Conservation (phyloP, 2,888 invertebrate species). For the Pollenia amentaria region DNA sequence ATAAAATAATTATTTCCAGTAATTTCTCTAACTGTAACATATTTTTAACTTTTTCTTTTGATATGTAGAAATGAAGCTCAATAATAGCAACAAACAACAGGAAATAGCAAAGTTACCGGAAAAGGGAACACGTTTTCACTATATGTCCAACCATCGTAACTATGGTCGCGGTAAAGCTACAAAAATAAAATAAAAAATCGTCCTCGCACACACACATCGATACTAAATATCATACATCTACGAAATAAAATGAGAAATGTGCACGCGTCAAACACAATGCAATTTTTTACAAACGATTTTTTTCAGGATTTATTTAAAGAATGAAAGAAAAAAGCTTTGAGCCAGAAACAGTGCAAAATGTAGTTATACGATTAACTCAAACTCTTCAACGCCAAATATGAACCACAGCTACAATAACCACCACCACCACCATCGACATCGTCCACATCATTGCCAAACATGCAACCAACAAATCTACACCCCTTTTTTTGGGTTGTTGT, state of each 20-base stretch:
- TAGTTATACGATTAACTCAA: slow-evolving; percentile 1
- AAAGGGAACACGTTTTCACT: slow-evolving; percentile 63
- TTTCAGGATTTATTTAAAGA: slow-evolving; percentile 11
- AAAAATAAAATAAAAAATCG: not conserved
- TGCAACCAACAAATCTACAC: slow-evolving; percentile 65
- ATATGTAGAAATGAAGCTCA: slow-evolving; percentile 29
- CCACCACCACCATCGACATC: slow-evolving; percentile 35
- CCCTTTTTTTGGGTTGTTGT: slow-evolving; percentile 38
- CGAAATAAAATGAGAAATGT: slow-evolving; percentile 54
- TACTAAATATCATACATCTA: slow-evolving; percentile 35
- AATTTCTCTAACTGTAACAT: slow-evolving; percentile 19
- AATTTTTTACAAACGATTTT: slow-evolving; percentile 46
- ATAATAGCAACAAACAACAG: slow-evolving; percentile 64
- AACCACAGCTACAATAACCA: slow-evolving; percentile 63
- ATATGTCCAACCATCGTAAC: slow-evolving; percentile 54
- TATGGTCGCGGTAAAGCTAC: slow-evolving; percentile 61
- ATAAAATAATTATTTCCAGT: too few species aligned
- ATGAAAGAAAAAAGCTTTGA: slow-evolving; percentile 54
- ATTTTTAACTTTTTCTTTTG: slow-evolving; percentile 5
- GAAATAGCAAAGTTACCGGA: slow-evolving; percentile 63
- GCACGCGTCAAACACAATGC: slow-evolving; percentile 73
- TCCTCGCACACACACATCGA: not conserved
- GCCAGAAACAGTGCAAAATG: slow-evolving; percentile 27
- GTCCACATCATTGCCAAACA: slow-evolving; percentile 36
- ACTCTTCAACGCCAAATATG: slow-evolving; percentile 35